Base-by-base conservation (phyloP, 2,797 vertebrate genomes). In the Coilia nasus region DNA sequence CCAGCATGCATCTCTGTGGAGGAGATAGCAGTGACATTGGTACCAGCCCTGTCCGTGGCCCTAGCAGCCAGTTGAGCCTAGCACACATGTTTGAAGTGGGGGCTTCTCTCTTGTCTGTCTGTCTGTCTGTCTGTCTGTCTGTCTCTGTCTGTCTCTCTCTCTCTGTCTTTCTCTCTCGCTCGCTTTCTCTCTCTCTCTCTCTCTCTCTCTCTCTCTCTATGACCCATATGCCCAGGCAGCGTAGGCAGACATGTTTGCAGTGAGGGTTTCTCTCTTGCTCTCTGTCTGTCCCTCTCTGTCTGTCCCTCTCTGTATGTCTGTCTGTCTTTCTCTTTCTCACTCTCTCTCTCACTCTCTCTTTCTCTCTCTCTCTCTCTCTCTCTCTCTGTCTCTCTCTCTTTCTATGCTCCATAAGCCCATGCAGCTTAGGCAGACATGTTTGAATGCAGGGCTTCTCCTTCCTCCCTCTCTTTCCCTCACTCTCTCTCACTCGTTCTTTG, bases 71-170 rank as follows among this genome's bases (percentile, higher is more conserved):
- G 31, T 17, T 84, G 62, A 41, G 56, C n/a, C n/a, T n/a, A n/a
- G 59, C 31, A 75, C 14, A 82, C 59, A 84, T 62, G 28, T 44
- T 83, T 60, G 82, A 54, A 54, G 71, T 31, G 17, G 71, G 44
- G 15, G 46, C 67, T 86, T 81, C 64, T 83, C 35, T 62, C 59
- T 67, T 64, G 81, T 81, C 59, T 85, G 5, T 31, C 28, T 21
- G 82, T 23, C 46, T 62, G 2, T 12, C 86, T 15, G 31, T 25
- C 44, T 46, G 17, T 7, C 41, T 47, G 4, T 47, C 46, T 47
- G 4, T 47, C 50, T 54, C 50, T 54, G 2, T 54, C 57, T 71
- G 2, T 31, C 25, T 81, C 86, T 89, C 83, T 80, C 59, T 85
- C 11, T 31, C 41, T 10, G 6, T 9, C 0, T 60, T 46, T 71